Base-by-base conservation (phyloP, 2,113 vertebrate species). In the Psammodynastes pulverulentus region DNA sequence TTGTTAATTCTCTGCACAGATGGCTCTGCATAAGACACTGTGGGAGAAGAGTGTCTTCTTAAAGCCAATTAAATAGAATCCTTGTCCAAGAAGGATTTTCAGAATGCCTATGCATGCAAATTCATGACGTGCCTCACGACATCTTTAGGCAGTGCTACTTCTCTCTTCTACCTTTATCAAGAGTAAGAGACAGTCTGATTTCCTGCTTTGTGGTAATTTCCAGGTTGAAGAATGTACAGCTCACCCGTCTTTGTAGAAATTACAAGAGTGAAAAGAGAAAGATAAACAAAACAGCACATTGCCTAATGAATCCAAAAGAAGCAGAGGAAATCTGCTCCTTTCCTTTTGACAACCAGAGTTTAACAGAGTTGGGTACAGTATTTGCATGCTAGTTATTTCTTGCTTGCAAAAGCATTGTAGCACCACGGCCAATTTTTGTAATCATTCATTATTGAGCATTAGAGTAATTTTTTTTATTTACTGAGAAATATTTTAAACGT, bases 61-160 rank as follows among this genome's bases (percentile, higher is more conserved):
- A 97, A 92, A 97, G 97, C 96, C 95, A 97, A 97, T 97, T 95
- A 97, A 96, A 97, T 95, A 95, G 95, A 94, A 97, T 95, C 96
- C 92, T 96, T 95, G 96, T 97, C 95, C 95, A 96, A 97, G 95
- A 94, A 97, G 94, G 96, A 96, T 97, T 95, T 93, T 95, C 94
- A 45, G 94, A 93, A 86, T 93, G 96, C 95, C 95, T 95, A 89
- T 95, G 96, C 95, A 94, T 97, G 97, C 95, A 97, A 94, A 97
- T 92, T 94, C 92, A 24, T 94, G 95, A 94, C 87, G 96, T 95
- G 87, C 88, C 88, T 94, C 92, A 48, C 56, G 97, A 94, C 87
- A 91, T 92, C 86, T 87, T 96, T 94, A 96, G 92, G 89, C 92
- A 91, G 43, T 29, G 89, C 62, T 90, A 45, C 93, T 93, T 54